Evolutionary conservation across 2,888 invertebrate genomes (phyloP).

Genomic region (Drosophila antonietae): DNA sequence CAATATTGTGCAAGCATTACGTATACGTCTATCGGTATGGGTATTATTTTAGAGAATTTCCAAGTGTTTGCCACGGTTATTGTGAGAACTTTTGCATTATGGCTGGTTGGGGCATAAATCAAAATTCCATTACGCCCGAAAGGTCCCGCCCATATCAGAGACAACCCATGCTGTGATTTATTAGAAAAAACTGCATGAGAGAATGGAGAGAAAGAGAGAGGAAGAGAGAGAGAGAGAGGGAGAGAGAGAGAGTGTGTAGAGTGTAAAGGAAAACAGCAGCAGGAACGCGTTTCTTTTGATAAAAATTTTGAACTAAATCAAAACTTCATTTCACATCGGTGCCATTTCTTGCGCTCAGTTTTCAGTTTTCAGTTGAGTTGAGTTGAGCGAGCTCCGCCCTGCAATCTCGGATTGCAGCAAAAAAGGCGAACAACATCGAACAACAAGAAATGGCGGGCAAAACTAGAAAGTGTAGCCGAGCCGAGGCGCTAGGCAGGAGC

Average conservation of each 20-base stretch:
- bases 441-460: slow-evolving; percentile 74
- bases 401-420: slow-evolving; percentile 61
- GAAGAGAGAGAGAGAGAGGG: slow-evolving; percentile 19
- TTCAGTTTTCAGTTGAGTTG: slow-evolving; percentile 75
- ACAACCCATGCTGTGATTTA: slow-evolving; percentile 84
- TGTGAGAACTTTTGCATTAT: slow-evolving; percentile 82
- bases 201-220: slow-evolving; percentile 17
- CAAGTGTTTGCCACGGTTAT: slow-evolving; percentile 56
- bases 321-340: slow-evolving; percentile 84
- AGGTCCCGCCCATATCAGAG: slow-evolving; percentile 82
- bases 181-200: slow-evolving; percentile 69
- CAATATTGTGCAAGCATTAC: slow-evolving; percentile 48
- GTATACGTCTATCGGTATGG: slow-evolving; percentile 48
- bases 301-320: slow-evolving; percentile 84
- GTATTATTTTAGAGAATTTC: slow-evolving; percentile 55
- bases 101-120: slow-evolving; percentile 81
- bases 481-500: slow-evolving; percentile 23
- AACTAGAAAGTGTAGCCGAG: slow-evolving; percentile 71
- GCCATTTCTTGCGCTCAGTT: slow-evolving; percentile 81
- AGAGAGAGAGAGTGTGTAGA: slow-evolving; percentile 9
- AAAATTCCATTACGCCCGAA: slow-evolving; percentile 83
- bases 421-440: slow-evolving; percentile 75
- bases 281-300: slow-evolving; percentile 83
- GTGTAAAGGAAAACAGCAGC: slow-evolving; percentile 46
- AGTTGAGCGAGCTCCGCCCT: slow-evolving; percentile 38